Percentiles rank a stretch among this genome's conserved stretches.
phyloP scores from a whole-genome alignment of 2,113 vertebrate genomes.

The Vicugna pacos region DNA sequence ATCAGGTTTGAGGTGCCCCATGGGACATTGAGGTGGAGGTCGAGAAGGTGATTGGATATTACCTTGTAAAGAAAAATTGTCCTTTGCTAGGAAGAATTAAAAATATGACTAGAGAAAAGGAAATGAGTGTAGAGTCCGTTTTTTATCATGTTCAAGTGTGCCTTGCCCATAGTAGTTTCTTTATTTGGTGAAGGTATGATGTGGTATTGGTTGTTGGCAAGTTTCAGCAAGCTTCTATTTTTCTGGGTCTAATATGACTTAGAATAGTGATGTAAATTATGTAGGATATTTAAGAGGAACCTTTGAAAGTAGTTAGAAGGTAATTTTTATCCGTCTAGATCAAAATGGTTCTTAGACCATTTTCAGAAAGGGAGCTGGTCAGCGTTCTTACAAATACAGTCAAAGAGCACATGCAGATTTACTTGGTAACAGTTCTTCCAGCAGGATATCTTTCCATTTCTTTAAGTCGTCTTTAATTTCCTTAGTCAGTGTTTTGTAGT shows the following conservation, averaged over 20 bases:
- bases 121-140: background rate
- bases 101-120: background rate
- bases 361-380: constrained; percentile 31
- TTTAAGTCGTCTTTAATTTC: too few relatives aligned
- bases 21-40: background rate
- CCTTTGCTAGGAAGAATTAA: background rate
- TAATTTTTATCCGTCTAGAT: constrained; percentile 37
- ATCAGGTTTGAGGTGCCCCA: background rate
- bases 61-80: constrained; percentile 7
- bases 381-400: constrained; percentile 2
- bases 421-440: background rate
- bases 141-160: background rate
- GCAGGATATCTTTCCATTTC: too few relatives aligned
- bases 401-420: background rate
- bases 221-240: background rate
- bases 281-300: background rate
- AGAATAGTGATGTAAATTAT: background rate
- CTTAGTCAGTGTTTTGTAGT: too few relatives aligned
- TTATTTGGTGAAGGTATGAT: background rate
- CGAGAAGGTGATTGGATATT: background rate
- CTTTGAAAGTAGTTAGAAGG: background rate
- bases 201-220: background rate
- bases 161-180: background rate
- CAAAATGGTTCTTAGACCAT: background rate
- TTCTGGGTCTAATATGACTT: background rate